phyloP scores from a whole-genome alignment of 2,113 vertebrate species.

The Gallinago media region DNA sequence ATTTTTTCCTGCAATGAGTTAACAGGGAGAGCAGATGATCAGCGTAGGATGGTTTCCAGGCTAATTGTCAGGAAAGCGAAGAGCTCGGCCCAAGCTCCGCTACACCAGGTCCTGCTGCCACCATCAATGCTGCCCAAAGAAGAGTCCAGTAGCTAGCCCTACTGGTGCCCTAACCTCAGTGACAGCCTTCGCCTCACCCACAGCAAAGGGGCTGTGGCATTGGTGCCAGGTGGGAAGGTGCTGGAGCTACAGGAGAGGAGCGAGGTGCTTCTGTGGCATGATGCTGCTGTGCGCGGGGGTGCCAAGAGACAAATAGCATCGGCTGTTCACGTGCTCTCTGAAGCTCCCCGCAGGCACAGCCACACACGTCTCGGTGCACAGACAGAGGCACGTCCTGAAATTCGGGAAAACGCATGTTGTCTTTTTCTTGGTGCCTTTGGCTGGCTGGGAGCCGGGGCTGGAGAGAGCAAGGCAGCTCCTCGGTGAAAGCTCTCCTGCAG shows the following conservation, averaged over 20 bases:
- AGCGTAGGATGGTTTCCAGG: conserved; percentile 33
- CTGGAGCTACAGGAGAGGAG: neutral
- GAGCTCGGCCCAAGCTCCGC: conserved; percentile 12
- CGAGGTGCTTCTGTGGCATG: neutral
- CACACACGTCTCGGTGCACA: neutral
- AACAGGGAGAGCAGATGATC: conserved; percentile 30
- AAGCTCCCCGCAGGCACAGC: neutral
- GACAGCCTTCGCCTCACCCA: neutral
- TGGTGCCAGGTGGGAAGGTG: neutral
- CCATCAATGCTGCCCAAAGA: neutral
- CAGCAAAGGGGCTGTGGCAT: neutral
- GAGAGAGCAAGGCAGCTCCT: neutral
- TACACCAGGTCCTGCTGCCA: neutral
- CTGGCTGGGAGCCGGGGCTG: neutral
- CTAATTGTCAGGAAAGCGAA: conserved; percentile 45
- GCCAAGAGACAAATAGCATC: neutral
- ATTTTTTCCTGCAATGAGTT: neutral
- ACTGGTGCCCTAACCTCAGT: neutral
- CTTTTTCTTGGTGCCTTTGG: neutral
- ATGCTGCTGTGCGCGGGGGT: neutral
- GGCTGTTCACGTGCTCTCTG: neutral
- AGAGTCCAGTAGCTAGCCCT: neutral
- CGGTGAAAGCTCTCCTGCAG: neutral
- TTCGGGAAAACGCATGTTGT: neutral
- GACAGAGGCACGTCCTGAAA: neutral